Percentiles rank a stretch among this genome's conserved stretches.
phyloP scores from a whole-genome alignment of 2,113 vertebrate species.

The Regulus satrapa region DNA sequence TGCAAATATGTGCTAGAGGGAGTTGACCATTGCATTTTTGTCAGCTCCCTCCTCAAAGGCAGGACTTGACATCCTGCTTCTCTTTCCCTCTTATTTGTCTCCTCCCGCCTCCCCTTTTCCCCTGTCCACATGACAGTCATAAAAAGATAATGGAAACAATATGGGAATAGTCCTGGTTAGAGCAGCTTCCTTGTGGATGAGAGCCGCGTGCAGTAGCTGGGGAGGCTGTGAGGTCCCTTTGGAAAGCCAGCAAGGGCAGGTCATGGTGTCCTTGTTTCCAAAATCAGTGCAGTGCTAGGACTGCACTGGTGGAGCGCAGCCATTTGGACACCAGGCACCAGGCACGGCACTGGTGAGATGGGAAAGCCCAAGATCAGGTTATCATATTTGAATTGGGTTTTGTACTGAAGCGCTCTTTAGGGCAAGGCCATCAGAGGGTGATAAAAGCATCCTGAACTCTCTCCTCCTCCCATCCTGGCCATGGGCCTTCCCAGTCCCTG shows the following conservation, averaged over 20 bases:
- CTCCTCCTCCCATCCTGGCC: background rate
- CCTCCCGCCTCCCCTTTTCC: background rate
- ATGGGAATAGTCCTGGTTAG: background rate
- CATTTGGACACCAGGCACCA: background rate
- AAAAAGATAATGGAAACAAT: conserved; percentile 61
- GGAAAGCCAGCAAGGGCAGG: background rate
- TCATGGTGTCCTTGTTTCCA: background rate
- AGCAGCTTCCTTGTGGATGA: conserved; percentile 36
- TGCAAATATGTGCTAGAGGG: background rate
- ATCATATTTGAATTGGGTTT: background rate
- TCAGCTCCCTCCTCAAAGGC: conserved; percentile 25
- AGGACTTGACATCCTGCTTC: background rate
- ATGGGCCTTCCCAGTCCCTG: background rate
- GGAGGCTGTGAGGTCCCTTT: background rate
- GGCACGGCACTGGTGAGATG: rapidly evolving
- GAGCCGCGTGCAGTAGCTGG: background rate
- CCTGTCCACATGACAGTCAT: conserved; percentile 45
- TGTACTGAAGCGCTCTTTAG: background rate
- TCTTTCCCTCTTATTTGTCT: conserved; percentile 11
- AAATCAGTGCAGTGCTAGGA: background rate
- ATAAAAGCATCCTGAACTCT: background rate
- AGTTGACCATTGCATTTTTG: background rate
- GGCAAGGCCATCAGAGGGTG: conserved; percentile 42
- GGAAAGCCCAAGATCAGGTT: background rate
- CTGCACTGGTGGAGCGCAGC: rapidly evolving